Evolutionary conservation across 2,113 vertebrate genomes (phyloP).

Genomic region (Xiphias gladius): DNA sequence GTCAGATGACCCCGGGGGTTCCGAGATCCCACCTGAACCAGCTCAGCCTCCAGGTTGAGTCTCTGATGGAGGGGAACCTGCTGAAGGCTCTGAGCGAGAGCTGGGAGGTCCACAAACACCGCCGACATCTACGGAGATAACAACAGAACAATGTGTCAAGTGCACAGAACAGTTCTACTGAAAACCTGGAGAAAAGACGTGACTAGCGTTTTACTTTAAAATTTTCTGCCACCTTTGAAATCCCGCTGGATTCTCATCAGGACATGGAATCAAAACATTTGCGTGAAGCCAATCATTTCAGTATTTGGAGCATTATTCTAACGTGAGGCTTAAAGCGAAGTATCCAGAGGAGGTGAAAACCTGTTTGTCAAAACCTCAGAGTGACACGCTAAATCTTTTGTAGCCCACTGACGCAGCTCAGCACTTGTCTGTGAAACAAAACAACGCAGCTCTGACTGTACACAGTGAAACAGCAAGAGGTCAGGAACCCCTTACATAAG

Average conservation of each 20-base stretch:
- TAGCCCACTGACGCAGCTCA: background rate
- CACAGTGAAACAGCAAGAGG: conserved; percentile 4
- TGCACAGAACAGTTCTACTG: no score
- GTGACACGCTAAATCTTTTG: background rate
- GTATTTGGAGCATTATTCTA: background rate
- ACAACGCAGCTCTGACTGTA: background rate
- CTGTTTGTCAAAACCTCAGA: background rate
- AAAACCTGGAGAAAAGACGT: no score
- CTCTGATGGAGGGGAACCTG: conserved; percentile 89
- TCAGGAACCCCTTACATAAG: conserved; percentile 24
- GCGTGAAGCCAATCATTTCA: background rate
- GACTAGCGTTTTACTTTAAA: no score
- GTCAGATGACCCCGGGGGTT: no score
- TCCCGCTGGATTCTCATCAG: no score
- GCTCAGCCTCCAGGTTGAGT: conserved; percentile 88
- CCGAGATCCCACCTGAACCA: conserved; percentile 86
- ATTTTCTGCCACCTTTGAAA: no score
- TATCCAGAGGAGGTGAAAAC: background rate
- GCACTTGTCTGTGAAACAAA: conserved; percentile 10
- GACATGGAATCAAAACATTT: background rate
- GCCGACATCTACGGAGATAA: conserved; percentile 81
- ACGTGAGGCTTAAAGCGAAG: background rate
- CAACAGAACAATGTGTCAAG: background rate
- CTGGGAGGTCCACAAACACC: conserved; percentile 87
- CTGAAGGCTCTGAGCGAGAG: conserved; percentile 87